phyloP scores from a whole-genome alignment of 2,113 vertebrate genomes.

The Atractosteus spatula region DNA sequence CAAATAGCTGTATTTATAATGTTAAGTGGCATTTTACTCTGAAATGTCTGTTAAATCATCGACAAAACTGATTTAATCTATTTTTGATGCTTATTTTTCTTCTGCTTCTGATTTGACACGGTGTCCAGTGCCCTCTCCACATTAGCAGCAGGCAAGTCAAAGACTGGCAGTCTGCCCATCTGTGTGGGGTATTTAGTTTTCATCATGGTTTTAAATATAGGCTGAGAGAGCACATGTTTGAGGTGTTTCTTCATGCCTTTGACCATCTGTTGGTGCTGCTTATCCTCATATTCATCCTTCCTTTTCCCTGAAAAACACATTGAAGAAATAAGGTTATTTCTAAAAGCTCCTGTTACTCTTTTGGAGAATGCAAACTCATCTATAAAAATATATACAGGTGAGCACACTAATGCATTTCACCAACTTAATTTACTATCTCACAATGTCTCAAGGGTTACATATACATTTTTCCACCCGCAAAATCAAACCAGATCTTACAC shows the following conservation, averaged over 20 bases:
- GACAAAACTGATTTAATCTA: not conserved
- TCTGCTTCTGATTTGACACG: slow-evolving; percentile 58
- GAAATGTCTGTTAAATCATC: too few relatives aligned
- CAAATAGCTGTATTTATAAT: too few relatives aligned
- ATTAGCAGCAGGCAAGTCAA: slow-evolving; percentile 35
- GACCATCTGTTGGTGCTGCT: slow-evolving; percentile 76
- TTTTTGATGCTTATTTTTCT: slow-evolving; percentile 30
- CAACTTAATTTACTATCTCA: too few relatives aligned
- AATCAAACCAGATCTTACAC: too few relatives aligned
- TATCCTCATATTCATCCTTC: slow-evolving; percentile 68
- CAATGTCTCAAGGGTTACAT: too few relatives aligned
- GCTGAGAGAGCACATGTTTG: slow-evolving; percentile 77
- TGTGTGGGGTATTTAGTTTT: slow-evolving; percentile 93
- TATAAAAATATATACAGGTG: too few relatives aligned
- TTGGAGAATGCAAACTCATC: too few relatives aligned
- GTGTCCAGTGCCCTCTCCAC: slow-evolving; percentile 71
- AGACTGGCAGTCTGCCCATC: slow-evolving; percentile 73
- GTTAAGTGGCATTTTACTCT: too few relatives aligned
- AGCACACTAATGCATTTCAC: too few relatives aligned
- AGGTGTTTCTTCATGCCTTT: slow-evolving; percentile 87
- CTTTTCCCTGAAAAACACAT: slow-evolving; percentile 46
- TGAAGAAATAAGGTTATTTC: too few relatives aligned
- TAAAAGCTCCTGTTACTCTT: too few relatives aligned
- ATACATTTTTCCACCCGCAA: too few relatives aligned
- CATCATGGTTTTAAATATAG: slow-evolving; percentile 74